phyloP scores from a whole-genome alignment of 2,113 vertebrate species.

The Notothenia rossii region DNA sequence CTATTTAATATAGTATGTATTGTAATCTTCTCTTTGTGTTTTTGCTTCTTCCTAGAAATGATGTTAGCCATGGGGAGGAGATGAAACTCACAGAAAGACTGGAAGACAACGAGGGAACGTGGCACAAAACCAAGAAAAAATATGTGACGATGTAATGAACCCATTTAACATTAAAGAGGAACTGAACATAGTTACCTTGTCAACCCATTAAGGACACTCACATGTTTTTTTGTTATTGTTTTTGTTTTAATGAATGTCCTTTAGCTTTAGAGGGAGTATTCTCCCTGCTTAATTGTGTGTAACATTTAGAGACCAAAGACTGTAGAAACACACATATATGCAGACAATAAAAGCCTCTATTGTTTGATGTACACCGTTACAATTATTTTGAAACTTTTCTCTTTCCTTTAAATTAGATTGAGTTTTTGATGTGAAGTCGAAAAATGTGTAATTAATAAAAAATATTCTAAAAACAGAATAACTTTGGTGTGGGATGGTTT shows the following conservation, averaged over 20 bases:
- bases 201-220: slow-evolving; percentile 5
- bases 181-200: slow-evolving; percentile 5
- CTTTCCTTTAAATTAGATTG: slow-evolving; percentile 23
- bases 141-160: background rate
- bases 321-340: background rate
- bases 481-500: background rate
- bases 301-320: slow-evolving; percentile 20
- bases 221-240: slow-evolving; percentile 5
- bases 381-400: slow-evolving; percentile 24
- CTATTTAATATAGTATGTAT: background rate
- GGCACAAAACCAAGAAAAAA: background rate
- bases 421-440: slow-evolving; percentile 40
- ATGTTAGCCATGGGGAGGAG: slow-evolving; percentile 40
- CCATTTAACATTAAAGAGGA: background rate
- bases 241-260: background rate
- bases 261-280: slow-evolving; percentile 22
- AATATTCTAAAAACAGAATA: slow-evolving; percentile 17
- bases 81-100: slow-evolving; percentile 30
- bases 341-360: slow-evolving; percentile 8
- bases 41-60: slow-evolving; percentile 32
- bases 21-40: slow-evolving; percentile 10
- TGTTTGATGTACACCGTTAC: slow-evolving; percentile 8
- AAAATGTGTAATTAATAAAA: slow-evolving; percentile 61
- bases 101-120: background rate
- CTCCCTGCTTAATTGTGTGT: background rate